Percentiles rank a stretch among this genome's conserved stretches.
Conservation (phyloP, 1,140 invertebrate species). For the Cydia fagiglandana region DNA sequence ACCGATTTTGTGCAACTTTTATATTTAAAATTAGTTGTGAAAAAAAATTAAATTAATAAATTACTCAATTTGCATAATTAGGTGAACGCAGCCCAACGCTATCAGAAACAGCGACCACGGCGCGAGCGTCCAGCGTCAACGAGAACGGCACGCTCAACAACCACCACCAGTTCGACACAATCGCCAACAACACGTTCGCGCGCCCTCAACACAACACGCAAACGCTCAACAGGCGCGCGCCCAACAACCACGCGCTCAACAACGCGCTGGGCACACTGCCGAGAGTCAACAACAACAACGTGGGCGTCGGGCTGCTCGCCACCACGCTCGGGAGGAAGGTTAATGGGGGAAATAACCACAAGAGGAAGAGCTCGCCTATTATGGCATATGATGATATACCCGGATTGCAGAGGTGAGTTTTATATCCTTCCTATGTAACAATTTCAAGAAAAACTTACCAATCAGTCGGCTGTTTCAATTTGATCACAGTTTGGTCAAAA, state of each 20-base stretch:
- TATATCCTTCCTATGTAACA: background rate
- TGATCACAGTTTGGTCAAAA: too few relatives aligned
- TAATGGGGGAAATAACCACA: constrained; percentile 70
- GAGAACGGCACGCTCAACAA: constrained; percentile 71
- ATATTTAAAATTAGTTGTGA: too few relatives aligned
- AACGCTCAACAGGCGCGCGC: constrained; percentile 59
- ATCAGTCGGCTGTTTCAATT: too few relatives aligned
- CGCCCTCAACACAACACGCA: constrained; percentile 62
- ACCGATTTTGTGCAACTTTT: too few relatives aligned
- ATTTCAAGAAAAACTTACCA: too few relatives aligned
- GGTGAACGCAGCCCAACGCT: constrained; percentile 89
- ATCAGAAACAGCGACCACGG: constrained; percentile 89
- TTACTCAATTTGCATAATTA: constrained; percentile 50
- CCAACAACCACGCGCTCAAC: constrained; percentile 69
- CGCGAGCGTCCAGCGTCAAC: constrained; percentile 86
- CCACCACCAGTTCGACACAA: constrained; percentile 79
- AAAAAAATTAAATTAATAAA: too few relatives aligned
- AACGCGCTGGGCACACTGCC: constrained; percentile 79
- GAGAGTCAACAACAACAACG: constrained; percentile 73
- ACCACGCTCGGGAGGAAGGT: constrained; percentile 71
- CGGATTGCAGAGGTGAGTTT: constrained; percentile 80
- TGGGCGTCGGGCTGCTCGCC: constrained; percentile 58
- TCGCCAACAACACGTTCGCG: constrained; percentile 65
- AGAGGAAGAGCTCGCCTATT: constrained; percentile 73
- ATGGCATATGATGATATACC: constrained; percentile 81